Base-by-base conservation (phyloP, 1,140 invertebrate species). In the Anoplolepis gracilipes region DNA sequence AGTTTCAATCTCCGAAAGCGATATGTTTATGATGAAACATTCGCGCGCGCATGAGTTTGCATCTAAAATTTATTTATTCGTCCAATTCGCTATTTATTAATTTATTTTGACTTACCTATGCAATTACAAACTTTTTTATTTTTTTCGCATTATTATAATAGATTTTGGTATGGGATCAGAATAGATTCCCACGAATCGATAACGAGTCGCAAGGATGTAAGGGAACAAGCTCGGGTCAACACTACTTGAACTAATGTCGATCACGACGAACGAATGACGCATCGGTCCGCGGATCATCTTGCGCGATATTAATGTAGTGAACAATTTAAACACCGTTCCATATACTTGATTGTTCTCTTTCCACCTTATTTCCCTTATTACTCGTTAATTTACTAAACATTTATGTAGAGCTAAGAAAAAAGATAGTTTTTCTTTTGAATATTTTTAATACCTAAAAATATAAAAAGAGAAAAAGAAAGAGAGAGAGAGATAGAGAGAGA, bases 221-320 rank as follows among this genome's bases (percentile, higher is more conserved):
- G 88, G 88, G 89, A 90, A 88, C 86, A 49, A 90, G 84, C 79
- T 10, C 86, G 84, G 92, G 92, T 93, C 92, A 93, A 93, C 89
- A 92, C 90, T 91, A 93, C 92, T 93, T 93, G 91, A 93, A 93
- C 92, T 88, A 87, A 90, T 93, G 89, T 88, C 91, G 92, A 93
- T 93, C 90, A 93, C 85, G 86, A 87, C 62, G 67, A 25, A 87
- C 84, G 85, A 81, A 90, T 92, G 92, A 92, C 92, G 91, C 91
- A 92, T 92, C 89, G 85, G 59, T 42, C 55, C 91, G 89, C 92
- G 90, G 92, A 92, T 93, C 91, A 89, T 91, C 90, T 90, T 90
- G 85, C 77, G 81, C 73, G 84, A 87, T 85, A 62, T 73, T 85
- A 81, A 49, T 49, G 16, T 53, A 53, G 53, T 39, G 64, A 90